Conservation (phyloP, 2,888 invertebrate genomes). For the Entomobrya proxima region DNA sequence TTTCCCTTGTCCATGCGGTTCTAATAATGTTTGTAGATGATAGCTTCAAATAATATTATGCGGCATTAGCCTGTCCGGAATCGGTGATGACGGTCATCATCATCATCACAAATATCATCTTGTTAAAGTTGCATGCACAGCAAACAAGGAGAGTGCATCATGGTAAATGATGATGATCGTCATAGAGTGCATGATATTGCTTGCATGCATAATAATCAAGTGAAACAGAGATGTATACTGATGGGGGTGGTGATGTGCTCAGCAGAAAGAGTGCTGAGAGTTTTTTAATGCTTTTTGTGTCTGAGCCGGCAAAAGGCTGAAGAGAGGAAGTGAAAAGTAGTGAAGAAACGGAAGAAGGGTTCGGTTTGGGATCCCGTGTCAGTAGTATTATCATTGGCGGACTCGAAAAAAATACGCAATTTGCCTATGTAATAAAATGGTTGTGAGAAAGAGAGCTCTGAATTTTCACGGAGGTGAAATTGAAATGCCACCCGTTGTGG, state of each 20-base stretch:
- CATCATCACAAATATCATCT: conserved; percentile 8
- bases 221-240: neutral
- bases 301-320: neutral
- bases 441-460: neutral
- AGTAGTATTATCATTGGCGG: neutral
- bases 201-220: neutral
- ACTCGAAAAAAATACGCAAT: neutral
- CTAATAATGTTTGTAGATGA: conserved; percentile 44
- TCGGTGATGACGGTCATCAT: neutral
- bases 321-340: conserved; percentile 61
- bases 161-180: neutral
- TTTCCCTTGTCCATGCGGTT: no score
- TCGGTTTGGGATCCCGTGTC: neutral
- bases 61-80: neutral
- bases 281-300: neutral
- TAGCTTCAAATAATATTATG: conserved; percentile 11
- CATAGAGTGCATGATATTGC: neutral
- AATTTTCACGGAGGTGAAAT: conserved; percentile 61
- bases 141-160: neutral
- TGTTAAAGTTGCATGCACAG: neutral
- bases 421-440: neutral
- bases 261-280: neutral
- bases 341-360: conserved; percentile 63
- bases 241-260: no score
- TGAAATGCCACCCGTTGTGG: conserved; percentile 74